phyloP scores from a whole-genome alignment of 2,888 invertebrate species.

The Coremacera marginata region DNA sequence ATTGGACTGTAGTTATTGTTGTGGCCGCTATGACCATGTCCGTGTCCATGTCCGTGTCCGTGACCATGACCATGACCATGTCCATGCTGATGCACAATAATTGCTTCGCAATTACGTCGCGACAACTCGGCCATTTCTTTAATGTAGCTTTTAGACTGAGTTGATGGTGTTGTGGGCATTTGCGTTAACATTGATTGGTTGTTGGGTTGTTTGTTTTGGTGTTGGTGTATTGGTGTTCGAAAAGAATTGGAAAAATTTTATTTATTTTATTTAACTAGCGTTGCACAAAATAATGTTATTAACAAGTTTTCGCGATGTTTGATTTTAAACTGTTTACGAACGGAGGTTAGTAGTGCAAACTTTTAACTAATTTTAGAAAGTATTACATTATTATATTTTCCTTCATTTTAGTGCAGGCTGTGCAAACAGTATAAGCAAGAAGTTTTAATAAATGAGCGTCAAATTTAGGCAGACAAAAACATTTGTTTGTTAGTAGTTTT shows the following conservation, averaged over 20 bases:
- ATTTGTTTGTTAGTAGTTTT: neutral
- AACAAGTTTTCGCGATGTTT: constrained; percentile 35
- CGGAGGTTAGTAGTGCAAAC: constrained; percentile 1
- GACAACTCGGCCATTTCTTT: constrained; percentile 67
- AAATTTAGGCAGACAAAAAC: neutral
- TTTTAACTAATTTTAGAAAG: neutral
- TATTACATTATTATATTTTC: neutral
- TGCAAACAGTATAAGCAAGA: neutral
- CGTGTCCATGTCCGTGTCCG: constrained; percentile 46
- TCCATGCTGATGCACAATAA: constrained; percentile 63
- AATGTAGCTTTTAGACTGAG: constrained; percentile 65
- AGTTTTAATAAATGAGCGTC: too few species aligned
- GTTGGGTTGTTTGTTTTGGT: constrained; percentile 42
- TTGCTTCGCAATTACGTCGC: constrained; percentile 63
- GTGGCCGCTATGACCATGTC: constrained; percentile 36
- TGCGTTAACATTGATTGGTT: constrained; percentile 32
- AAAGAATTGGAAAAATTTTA: constrained; percentile 5
- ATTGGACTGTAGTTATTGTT: constrained; percentile 59
- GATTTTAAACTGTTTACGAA: constrained; percentile 6
- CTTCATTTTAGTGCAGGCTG: neutral
- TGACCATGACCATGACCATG: constrained; percentile 55
- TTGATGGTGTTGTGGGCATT: constrained; percentile 23
- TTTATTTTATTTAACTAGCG: neutral
- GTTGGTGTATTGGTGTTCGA: constrained; percentile 38
- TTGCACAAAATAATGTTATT: constrained; percentile 33